Evolutionary conservation across 2,113 vertebrate genomes (phyloP).

Genomic region (Tragelaphus strepsiceros): DNA sequence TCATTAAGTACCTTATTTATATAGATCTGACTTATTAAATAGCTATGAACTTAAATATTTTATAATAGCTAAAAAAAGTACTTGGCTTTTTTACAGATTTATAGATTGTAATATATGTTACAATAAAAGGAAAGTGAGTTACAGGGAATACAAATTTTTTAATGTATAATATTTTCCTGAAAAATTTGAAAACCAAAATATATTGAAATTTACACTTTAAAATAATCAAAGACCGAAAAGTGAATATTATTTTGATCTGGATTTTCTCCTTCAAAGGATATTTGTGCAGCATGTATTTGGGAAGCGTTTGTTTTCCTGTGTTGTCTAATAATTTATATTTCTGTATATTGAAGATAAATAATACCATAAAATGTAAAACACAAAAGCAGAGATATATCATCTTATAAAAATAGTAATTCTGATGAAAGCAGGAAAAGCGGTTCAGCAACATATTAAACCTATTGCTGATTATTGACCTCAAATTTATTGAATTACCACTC

Average conservation of each 20-base stretch:
- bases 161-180: background rate
- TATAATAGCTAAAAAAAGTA: background rate
- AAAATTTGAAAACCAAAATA: background rate
- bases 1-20: background rate
- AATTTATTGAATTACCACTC: background rate
- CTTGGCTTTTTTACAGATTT: background rate
- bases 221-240: background rate
- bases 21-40: background rate
- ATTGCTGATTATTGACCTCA: background rate
- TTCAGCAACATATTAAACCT: background rate
- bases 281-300: background rate
- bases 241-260: background rate
- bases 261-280: background rate
- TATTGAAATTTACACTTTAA: background rate
- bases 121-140: background rate
- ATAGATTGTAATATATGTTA: background rate
- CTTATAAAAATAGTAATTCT: background rate
- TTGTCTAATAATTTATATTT: background rate
- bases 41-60: background rate
- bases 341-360: background rate
- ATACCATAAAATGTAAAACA: background rate
- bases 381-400: background rate
- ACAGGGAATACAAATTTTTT: background rate
- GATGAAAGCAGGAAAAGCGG: background rate
- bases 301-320: background rate